A percentile compares a stretch with the other conserved stretches of the same genome.
These are phyloP conservation scores for Adrianichthys oophorus DNA, from an alignment of 2,797 vertebrate genomes.

Conservation along the genomic window DNA sequence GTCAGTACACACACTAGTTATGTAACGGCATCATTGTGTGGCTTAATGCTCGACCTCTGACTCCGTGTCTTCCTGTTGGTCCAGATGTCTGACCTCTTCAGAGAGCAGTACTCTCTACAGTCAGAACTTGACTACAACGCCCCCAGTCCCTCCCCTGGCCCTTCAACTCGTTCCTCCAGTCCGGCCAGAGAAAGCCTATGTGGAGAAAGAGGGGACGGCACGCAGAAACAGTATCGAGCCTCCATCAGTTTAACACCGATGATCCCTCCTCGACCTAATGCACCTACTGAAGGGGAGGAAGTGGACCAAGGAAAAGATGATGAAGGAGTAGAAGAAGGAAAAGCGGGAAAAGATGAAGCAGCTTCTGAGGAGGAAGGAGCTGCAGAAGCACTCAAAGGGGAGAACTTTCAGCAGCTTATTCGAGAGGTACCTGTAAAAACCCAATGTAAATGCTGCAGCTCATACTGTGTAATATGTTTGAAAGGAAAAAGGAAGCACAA, in stretches of 20 bases:
- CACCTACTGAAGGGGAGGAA: slow-evolving; percentile 24
- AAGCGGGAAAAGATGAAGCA: slow-evolving; percentile 22
- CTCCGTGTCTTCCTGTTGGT: neutral
- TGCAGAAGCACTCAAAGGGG: slow-evolving; percentile 44
- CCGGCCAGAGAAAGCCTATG: slow-evolving; percentile 40
- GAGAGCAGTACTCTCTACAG: slow-evolving; percentile 90
- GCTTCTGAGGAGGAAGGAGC: slow-evolving; percentile 14
- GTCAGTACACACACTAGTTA: slow-evolving; percentile 72
- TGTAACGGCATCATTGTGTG: neutral
- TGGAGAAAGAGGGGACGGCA: slow-evolving; percentile 16
- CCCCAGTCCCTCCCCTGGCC: slow-evolving; percentile 60
- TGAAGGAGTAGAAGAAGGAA: slow-evolving; percentile 29
- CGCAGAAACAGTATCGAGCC: slow-evolving; percentile 79
- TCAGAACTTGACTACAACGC: slow-evolving; percentile 84
- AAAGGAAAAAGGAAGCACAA: too few species aligned
- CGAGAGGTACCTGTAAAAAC: slow-evolving; percentile 80
- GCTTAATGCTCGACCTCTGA: neutral
- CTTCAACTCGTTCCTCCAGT: slow-evolving; percentile 84
- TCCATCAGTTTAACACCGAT: slow-evolving; percentile 87
- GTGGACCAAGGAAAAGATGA: slow-evolving; percentile 24
- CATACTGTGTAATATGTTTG: too few species aligned
- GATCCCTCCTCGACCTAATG: slow-evolving; percentile 75
- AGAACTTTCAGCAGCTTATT: slow-evolving; percentile 87
- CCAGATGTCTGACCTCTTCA: slow-evolving; percentile 90
- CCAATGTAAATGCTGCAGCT: neutral